Base-by-base conservation (phyloP, 2,797 vertebrate species). In the Semaprochilodus insignis region DNA sequence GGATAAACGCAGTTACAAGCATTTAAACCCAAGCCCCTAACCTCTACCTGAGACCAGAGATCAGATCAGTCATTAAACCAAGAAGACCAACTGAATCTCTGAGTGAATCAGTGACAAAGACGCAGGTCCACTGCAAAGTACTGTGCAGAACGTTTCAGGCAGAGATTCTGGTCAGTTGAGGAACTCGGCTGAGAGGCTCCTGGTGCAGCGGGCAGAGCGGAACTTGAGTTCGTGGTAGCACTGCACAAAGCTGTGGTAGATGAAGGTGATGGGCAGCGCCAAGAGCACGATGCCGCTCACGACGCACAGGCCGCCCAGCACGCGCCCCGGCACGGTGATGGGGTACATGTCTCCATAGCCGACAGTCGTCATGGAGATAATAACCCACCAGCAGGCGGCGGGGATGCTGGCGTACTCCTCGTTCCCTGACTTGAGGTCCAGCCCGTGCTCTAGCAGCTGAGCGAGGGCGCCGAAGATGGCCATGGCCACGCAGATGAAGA, bases 331-430 rank as follows among this genome's bases (percentile, higher is more conserved):
- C 88, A 96, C 90, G 52, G 96, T 96, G 94, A 97, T 94, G 87
- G 96, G 96, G 88, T 96, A 97, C 94, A 97, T 97, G 92, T 97
- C 96, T 89, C 96, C 96, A 78, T 97, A 97, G 89, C 96, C 96
- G 90, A 97, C 96, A 0, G 96, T 97, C 86, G 96, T 97, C 96
- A 97, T 97, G 23, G 96, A 97, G 94, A 97, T 97, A 91, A 97
- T 97, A 92, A 97, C 96, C 96, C 96, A 97, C 96, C 96, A 97
- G 90, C 96, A 97, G 91, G 96, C 96, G 77, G 96, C 95, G 1
- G 96, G 96, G 88, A 97, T 97, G 91, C 96, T 97, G 91, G 96
- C 94, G 82, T 96, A 97, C 90, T 96, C 96, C 92, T 96, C 94
- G 86, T 97, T 97, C 90, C 95, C 95, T 82, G 93, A 89, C 89